Evolutionary conservation across 2,797 vertebrate genomes (phyloP).

Genomic region (Sebastes wilsoni): DNA sequence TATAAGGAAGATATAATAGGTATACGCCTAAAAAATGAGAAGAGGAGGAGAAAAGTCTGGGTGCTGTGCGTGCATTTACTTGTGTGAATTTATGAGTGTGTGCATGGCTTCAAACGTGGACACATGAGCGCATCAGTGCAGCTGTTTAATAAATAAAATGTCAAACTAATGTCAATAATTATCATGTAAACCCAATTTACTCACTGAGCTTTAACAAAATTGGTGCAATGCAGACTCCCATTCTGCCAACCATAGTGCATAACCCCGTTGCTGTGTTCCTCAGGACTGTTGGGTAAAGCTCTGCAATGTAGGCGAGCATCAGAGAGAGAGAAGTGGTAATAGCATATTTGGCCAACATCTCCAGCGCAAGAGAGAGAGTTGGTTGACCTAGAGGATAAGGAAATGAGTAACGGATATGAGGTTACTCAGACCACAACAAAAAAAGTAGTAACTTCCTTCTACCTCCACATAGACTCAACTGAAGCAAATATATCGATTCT

Average conservation of each 20-base stretch:
- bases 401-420: too few relatives aligned
- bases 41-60: background rate
- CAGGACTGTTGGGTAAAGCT: slow-evolving; percentile 90
- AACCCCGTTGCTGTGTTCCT: slow-evolving; percentile 89
- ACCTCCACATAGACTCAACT: too few relatives aligned
- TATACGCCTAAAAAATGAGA: slow-evolving; percentile 74
- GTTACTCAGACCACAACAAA: too few relatives aligned
- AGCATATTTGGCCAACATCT: slow-evolving; percentile 88
- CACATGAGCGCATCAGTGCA: background rate
- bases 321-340: slow-evolving; percentile 82
- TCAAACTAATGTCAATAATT: background rate
- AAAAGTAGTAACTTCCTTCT: too few relatives aligned
- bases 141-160: background rate
- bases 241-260: slow-evolving; percentile 83
- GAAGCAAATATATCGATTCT: too few relatives aligned
- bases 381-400: slow-evolving; percentile 67
- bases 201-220: slow-evolving; percentile 85
- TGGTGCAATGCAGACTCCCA: slow-evolving; percentile 86
- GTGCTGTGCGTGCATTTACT: background rate
- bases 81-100: background rate
- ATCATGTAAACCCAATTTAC: slow-evolving; percentile 1
- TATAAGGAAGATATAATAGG: slow-evolving; percentile 85
- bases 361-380: slow-evolving; percentile 74
- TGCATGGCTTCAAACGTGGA: background rate
- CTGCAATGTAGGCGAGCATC: slow-evolving; percentile 87